These are phyloP conservation scores for Noctua pronuba DNA, from an alignment of 2,888 invertebrate species.

Conservation along the genomic window DNA sequence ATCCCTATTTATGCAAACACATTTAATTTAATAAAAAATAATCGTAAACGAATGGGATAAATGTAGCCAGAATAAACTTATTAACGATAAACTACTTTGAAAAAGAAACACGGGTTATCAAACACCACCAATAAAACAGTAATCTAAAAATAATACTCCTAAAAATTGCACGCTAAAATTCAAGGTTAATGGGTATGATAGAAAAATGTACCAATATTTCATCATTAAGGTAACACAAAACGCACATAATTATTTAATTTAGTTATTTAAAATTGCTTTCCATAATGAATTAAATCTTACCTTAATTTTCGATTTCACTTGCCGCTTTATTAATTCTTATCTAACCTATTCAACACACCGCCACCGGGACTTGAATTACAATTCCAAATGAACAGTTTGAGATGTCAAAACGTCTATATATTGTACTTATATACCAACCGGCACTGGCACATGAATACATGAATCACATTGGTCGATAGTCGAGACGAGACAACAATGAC, in stretches of 20 bases:
- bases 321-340: slow-evolving; percentile 57
- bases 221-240: slow-evolving; percentile 47
- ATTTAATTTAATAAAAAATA: not conserved
- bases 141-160: slow-evolving; percentile 52
- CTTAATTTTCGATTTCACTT: slow-evolving; percentile 54
- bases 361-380: slow-evolving; percentile 60
- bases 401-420: slow-evolving; percentile 62
- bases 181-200: slow-evolving; percentile 70
- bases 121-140: not conserved
- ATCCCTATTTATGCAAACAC: not conserved
- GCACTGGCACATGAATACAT: slow-evolving; percentile 40
- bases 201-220: slow-evolving; percentile 65
- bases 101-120: not conserved
- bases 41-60: not conserved
- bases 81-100: not conserved
- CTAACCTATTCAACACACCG: slow-evolving; percentile 62
- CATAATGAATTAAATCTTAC: slow-evolving; percentile 55
- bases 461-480: slow-evolving; percentile 51
- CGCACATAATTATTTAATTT: not conserved
- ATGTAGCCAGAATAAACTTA: too few species aligned
- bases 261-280: slow-evolving; percentile 18
- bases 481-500: slow-evolving; percentile 17
- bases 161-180: slow-evolving; percentile 67
- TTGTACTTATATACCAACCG: slow-evolving; percentile 52
- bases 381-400: slow-evolving; percentile 66